Percentiles rank a stretch among this genome's conserved stretches.
These are phyloP conservation scores for Tylochromis polylepis DNA, from an alignment of 2,113 vertebrate genomes.

Conservation along the genomic window DNA sequence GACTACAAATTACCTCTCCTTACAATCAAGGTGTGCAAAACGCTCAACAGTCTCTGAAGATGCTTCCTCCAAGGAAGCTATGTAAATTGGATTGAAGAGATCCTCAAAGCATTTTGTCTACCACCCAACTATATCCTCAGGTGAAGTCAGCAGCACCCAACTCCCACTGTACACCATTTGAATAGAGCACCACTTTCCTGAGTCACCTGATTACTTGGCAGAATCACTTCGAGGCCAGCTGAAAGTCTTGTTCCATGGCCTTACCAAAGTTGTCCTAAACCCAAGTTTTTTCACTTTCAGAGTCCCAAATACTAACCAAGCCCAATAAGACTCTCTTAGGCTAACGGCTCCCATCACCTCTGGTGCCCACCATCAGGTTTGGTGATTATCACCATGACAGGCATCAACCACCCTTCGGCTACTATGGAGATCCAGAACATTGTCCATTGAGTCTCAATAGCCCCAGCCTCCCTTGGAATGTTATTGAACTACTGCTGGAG, in stretches of 20 bases:
- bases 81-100: accelerated
- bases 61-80: neutral
- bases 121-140: neutral
- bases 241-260: neutral
- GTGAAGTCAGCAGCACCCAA: neutral
- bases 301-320: neutral
- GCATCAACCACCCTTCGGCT: neutral
- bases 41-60: neutral
- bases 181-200: neutral
- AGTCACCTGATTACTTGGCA: neutral
- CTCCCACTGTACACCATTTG: neutral
- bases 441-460: neutral
- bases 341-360: neutral
- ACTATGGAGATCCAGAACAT: neutral
- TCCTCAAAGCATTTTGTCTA: neutral
- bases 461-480: neutral
- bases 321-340: neutral
- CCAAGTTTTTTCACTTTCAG: neutral
- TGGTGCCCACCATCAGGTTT: neutral
- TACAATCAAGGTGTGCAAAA: neutral
- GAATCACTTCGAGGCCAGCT: neutral
- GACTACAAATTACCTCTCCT: neutral
- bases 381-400: neutral
- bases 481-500: neutral
- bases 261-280: neutral